A percentile compares a stretch with the other conserved stretches of the same genome.
Conservation (phyloP, 2,113 vertebrate species). For the Eonycteris spelaea region DNA sequence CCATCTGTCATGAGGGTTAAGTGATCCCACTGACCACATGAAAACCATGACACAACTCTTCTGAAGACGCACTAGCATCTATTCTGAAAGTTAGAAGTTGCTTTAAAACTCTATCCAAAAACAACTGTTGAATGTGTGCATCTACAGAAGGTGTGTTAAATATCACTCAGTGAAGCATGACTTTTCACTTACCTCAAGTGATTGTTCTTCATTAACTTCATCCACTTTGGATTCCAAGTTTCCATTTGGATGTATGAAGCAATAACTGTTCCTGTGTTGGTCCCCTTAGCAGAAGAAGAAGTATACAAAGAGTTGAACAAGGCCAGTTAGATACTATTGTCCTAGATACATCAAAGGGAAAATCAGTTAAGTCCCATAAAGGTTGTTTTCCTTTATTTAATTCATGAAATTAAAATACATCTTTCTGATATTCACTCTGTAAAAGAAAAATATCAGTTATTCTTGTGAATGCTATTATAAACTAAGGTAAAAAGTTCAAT, state of each 20-base stretch:
- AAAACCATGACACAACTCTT: neutral
- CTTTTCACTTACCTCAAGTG: neutral
- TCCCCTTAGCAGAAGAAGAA: neutral
- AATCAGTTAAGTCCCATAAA: neutral
- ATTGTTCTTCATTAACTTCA: neutral
- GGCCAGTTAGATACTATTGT: neutral
- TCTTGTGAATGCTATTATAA: neutral
- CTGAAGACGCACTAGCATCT: neutral
- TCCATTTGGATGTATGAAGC: neutral
- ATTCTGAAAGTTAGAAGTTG: neutral
- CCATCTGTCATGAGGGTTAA: neutral
- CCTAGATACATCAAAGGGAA: constrained; percentile 19
- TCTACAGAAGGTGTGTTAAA: neutral
- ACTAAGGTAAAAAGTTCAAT: neutral
- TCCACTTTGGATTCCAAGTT: neutral
- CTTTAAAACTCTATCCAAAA: neutral
- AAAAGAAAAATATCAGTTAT: neutral
- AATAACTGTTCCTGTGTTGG: neutral
- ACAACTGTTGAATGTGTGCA: no score
- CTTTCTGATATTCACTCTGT: constrained; percentile 4
- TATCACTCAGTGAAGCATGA: neutral
- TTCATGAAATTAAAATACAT: neutral
- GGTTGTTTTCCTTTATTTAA: neutral
- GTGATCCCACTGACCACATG: neutral
- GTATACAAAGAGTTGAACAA: neutral